Evolutionary conservation across 2,888 invertebrate genomes (phyloP).

Genomic region (Tillus elongatus): DNA sequence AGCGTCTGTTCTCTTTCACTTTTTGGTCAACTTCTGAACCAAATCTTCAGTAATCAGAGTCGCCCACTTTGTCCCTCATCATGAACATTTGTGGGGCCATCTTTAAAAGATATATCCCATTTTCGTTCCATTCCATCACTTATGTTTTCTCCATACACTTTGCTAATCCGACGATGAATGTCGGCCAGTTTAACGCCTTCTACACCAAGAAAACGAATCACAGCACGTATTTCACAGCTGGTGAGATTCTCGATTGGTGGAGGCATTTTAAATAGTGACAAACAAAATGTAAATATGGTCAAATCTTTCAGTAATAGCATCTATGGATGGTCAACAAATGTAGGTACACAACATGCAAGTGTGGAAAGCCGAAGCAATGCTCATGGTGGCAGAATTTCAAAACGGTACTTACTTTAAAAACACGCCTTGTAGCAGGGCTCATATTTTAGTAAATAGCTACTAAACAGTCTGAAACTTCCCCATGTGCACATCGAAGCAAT

Average conservation of each 20-base stretch:
- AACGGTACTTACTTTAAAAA: slow-evolving; percentile 14
- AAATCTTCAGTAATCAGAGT: slow-evolving; percentile 10
- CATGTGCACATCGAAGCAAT: too few species aligned
- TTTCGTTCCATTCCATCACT: slow-evolving; percentile 21
- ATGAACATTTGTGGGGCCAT: too few species aligned
- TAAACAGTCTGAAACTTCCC: too few species aligned
- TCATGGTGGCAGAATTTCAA: slow-evolving; percentile 11
- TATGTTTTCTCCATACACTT: slow-evolving; percentile 21
- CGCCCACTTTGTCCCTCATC: slow-evolving; percentile 13
- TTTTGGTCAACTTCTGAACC: slow-evolving; percentile 8
- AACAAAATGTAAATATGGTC: background rate
- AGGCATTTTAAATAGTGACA: slow-evolving; percentile 6
- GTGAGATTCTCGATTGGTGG: slow-evolving; percentile 9
- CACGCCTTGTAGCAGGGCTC: slow-evolving; percentile 11
- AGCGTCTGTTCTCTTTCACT: slow-evolving; percentile 4
- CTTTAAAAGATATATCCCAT: too few species aligned
- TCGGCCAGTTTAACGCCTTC: slow-evolving; percentile 18
- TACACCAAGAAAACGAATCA: slow-evolving; percentile 19
- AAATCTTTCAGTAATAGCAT: slow-evolving; percentile 1
- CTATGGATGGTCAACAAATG: slow-evolving; percentile 10
- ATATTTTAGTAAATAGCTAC: too few species aligned
- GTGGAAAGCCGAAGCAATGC: slow-evolving; percentile 14
- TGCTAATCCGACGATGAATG: slow-evolving; percentile 21
- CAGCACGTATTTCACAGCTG: slow-evolving; percentile 13
- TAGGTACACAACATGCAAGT: slow-evolving; percentile 14